Conservation (phyloP, 2,888 invertebrate genomes). For the Polietes domitor region DNA sequence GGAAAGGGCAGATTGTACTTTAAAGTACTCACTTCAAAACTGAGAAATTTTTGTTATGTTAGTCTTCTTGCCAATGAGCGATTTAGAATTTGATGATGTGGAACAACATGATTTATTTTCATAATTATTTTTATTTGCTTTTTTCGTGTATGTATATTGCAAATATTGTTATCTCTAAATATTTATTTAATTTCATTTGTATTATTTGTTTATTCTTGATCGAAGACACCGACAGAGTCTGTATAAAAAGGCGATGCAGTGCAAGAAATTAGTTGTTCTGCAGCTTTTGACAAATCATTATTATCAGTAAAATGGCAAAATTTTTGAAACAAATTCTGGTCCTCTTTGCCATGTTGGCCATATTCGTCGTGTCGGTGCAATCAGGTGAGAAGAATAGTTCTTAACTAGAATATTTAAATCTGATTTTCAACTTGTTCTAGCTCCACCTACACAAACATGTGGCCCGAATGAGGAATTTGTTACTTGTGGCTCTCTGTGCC, state of each 20-base stretch:
- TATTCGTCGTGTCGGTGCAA: neutral
- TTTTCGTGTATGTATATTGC: too few relatives aligned
- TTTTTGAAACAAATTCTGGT: slow-evolving; percentile 29
- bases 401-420: neutral
- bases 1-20: too few relatives aligned
- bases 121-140: too few relatives aligned
- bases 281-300: neutral
- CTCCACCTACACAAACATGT: neutral
- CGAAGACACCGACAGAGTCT: neutral
- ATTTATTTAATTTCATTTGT: too few relatives aligned
- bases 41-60: too few relatives aligned
- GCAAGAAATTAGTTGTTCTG: slow-evolving; percentile 20
- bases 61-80: too few relatives aligned
- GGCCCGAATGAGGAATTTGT: slow-evolving; percentile 43
- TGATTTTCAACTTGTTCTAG: neutral
- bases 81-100: too few relatives aligned
- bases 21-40: too few relatives aligned
- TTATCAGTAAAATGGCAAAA: slow-evolving; percentile 17
- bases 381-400: neutral
- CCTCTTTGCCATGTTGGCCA: slow-evolving; percentile 12
- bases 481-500: slow-evolving; percentile 50
- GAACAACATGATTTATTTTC: too few relatives aligned
- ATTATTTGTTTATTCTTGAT: neutral
- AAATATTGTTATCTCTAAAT: too few relatives aligned
- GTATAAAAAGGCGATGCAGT: slow-evolving; percentile 28